These are phyloP conservation scores for Hypanus sabinus DNA, from an alignment of 2,113 vertebrate genomes.

Conservation along the genomic window DNA sequence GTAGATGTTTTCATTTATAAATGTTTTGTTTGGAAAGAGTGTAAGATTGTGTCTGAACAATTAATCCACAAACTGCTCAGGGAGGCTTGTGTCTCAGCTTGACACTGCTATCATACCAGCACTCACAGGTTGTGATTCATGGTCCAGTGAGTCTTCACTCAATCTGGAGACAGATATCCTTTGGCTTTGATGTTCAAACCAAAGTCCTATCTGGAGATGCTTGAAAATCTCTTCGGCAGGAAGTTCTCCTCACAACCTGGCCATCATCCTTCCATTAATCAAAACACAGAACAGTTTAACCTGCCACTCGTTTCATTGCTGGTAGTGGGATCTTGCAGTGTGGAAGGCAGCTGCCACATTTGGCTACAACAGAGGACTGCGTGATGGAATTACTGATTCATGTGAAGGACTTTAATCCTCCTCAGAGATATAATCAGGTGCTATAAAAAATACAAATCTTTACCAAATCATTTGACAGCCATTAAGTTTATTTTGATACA, in stretches of 20 bases:
- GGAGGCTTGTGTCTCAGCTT: not conserved
- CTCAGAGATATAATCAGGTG: not conserved
- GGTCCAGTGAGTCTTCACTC: not conserved
- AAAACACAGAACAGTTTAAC: not conserved
- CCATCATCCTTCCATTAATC: not conserved
- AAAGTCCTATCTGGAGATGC: not conserved
- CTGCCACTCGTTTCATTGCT: not conserved
- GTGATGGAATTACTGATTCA: not conserved
- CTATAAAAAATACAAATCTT: not conserved
- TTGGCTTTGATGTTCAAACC: not conserved
- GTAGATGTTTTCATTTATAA: not conserved
- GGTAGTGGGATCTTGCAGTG: not conserved
- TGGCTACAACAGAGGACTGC: not conserved
- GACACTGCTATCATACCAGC: not conserved
- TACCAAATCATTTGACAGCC: not conserved
- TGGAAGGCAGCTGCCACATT: not conserved
- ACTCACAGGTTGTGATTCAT: too few relatives aligned
- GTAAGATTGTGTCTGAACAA: not conserved
- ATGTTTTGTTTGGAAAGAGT: not conserved
- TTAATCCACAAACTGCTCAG: not conserved
- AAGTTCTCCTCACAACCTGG: not conserved
- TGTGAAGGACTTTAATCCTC: not conserved
- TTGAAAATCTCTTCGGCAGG: not conserved
- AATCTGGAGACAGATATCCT: not conserved
- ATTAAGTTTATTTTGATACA: not conserved